A percentile compares a stretch with the other conserved stretches of the same genome.
These are phyloP conservation scores for Crenuchus spilurus DNA, from an alignment of 2,797 vertebrate genomes.

Conservation along the genomic window DNA sequence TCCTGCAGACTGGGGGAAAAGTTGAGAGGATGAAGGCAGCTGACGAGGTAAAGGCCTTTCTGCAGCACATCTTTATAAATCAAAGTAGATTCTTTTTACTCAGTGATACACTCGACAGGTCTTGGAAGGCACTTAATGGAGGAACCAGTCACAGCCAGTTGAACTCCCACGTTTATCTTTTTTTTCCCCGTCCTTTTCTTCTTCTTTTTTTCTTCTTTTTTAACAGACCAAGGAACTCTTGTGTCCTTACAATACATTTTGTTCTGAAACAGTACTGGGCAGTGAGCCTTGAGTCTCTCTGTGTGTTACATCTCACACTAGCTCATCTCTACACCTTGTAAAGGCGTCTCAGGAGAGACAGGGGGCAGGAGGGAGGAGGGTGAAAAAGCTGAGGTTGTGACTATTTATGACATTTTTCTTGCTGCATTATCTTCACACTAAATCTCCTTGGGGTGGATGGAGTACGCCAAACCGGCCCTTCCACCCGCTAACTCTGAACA, in stretches of 20 bases:
- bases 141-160: slow-evolving; percentile 38
- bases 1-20: slow-evolving; percentile 2
- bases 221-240: slow-evolving; percentile 35
- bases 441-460: slow-evolving; percentile 77
- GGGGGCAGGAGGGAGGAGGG: slow-evolving; percentile 53
- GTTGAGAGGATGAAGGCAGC: slow-evolving; percentile 13
- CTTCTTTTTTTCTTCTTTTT: slow-evolving; percentile 16
- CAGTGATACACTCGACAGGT: slow-evolving; percentile 35
- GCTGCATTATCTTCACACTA: slow-evolving; percentile 82
- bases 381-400: slow-evolving; percentile 69
- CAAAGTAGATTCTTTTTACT: slow-evolving; percentile 36
- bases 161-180: slow-evolving; percentile 38
- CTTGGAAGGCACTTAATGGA: slow-evolving; percentile 38
- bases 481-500: slow-evolving; percentile 72
- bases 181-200: slow-evolving; percentile 13
- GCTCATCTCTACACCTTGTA: slow-evolving; percentile 79
- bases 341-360: slow-evolving; percentile 72
- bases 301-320: slow-evolving; percentile 78
- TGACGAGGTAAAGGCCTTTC: slow-evolving; percentile 35
- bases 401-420: slow-evolving; percentile 80
- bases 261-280: slow-evolving; percentile 64
- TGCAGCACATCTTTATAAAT: slow-evolving; percentile 46
- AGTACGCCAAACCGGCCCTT: slow-evolving; percentile 73
- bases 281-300: slow-evolving; percentile 73
- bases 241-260: slow-evolving; percentile 52